Base-by-base conservation (phyloP, 2,888 invertebrate species). In the Vanessa cardui region DNA sequence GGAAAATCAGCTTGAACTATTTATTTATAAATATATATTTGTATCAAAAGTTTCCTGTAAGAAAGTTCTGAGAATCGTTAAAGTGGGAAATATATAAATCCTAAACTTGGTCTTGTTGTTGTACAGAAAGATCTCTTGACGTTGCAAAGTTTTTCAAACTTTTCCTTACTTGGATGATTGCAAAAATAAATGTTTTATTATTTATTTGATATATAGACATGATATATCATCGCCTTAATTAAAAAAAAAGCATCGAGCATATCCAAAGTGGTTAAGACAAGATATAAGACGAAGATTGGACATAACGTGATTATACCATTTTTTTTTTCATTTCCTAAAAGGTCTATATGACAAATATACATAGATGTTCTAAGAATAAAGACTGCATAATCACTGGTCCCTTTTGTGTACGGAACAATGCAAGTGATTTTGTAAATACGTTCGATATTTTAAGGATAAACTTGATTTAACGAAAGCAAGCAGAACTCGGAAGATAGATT, bases 401-500 rank as follows among this genome's bases (percentile, higher is more conserved):
- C 15, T 20, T 54, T 31, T 7, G 16, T 54, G 2, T 16, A n/a
- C 54, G n/a, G 54, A 21, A 33, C n/a, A n/a, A n/a, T 31, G 9
- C 54, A 52, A 31, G 21, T 26, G 33, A 52, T 59, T 39, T 61
- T 63, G 56, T 62, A 62, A 50, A 67, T 64, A 52, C 20, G 50
- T 58, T 67, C 62, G 62, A 67, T 69, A 69, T 69, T 71, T 66
- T 58, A 64, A 61, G 60, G 63, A 62, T 58, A 66, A 66, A 63
- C 63, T 62, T 58, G 66, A 66, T 71, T 62, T 61, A 62, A 52
- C 58, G 58, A 63, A 50, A 63, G 69, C 61, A 59, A 49, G 49
- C 60, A 60, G 58, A 69, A 63, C 61, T 66, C 69, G 66, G 65
- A 66, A 71, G 66, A 71, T 71, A 69, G 66, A 71, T 71, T 69